Evolutionary conservation across 2,113 vertebrate species (phyloP).

Genomic region (Trematomus loennbergii): DNA sequence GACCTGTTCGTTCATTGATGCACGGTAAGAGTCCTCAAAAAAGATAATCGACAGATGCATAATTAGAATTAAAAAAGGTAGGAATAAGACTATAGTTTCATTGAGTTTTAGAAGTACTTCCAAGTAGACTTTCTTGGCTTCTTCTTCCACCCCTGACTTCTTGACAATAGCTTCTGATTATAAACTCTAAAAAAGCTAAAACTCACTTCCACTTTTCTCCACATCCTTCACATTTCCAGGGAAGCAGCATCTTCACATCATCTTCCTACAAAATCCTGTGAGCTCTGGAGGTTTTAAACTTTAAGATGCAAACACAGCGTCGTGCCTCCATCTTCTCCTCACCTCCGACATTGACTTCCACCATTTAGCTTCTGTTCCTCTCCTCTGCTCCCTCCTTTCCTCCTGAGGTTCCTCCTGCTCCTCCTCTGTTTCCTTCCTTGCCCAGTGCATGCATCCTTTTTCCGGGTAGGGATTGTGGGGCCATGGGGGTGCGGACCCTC

Average conservation of each 20-base stretch:
- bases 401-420: slow-evolving; percentile 47
- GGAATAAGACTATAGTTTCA: no score
- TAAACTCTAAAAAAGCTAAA: no score
- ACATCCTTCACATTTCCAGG: slow-evolving; percentile 19
- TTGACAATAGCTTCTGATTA: no score
- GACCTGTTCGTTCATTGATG: slow-evolving; percentile 21
- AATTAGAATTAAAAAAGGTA: neutral
- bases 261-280: slow-evolving; percentile 22
- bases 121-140: no score
- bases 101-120: no score
- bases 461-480: slow-evolving; percentile 83
- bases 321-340: slow-evolving; percentile 21
- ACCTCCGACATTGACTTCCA: neutral
- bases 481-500: slow-evolving; percentile 87
- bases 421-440: slow-evolving; percentile 50
- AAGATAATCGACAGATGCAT: neutral
- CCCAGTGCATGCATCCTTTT: slow-evolving; percentile 58
- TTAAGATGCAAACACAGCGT: slow-evolving; percentile 45
- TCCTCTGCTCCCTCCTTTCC: neutral
- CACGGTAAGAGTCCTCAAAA: slow-evolving; percentile 44
- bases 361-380: no score
- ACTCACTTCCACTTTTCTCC: neutral
- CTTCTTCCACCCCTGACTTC: neutral
- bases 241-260: neutral
- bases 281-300: neutral